Base-by-base conservation (phyloP, 2,113 vertebrate genomes). In the Rhinolophus sinicus region DNA sequence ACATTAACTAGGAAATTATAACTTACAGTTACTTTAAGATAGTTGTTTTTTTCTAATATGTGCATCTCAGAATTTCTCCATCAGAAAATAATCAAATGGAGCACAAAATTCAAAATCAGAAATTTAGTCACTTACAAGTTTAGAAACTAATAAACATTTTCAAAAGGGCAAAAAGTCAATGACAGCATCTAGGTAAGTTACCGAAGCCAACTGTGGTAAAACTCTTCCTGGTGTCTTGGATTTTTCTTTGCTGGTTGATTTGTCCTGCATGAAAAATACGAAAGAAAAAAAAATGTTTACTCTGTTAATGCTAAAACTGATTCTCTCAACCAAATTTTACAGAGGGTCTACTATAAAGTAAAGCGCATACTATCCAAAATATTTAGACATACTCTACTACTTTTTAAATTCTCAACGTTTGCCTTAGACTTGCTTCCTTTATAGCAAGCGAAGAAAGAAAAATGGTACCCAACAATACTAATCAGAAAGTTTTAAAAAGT, bases 161-260 rank as follows among this genome's bases (percentile, higher is more conserved):
- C 40, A 12, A 82, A 87, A 77, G 64, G 60, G 28, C 13, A 88
- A 82, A 87, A 9, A 21, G n/a, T 56, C 54, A 62, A 19, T 70
- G 60, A 35, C 22, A 24, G 4, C 33, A 6, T 65, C 40, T 0
- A 90, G 8, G 6, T 78, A 69, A 81, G 88, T 96, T 98, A 98
- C 98, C 98, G 65, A 92, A 88, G 98, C 33, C 44, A 98, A 47
- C 52, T 97, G 98, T 12, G 98, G 98, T 33, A 98, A 90, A 82
- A 97, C 97, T 78, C 91, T 86, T 60, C 1, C 78, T 13, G 87
- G 21, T 52, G n/a, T 84, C 93, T 97, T 97, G n/a, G 65, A 0
- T 89, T 98, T 98, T 65, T 73, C 88, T 97, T 96, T 98, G 86
- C 38, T 70, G n/a, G 26, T 24, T 52, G 78, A n/a, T 50, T 92